A percentile compares a stretch with the other conserved stretches of the same genome.
Conservation (phyloP, 2,797 vertebrate species). For the Pseudochaenichthys georgianus region DNA sequence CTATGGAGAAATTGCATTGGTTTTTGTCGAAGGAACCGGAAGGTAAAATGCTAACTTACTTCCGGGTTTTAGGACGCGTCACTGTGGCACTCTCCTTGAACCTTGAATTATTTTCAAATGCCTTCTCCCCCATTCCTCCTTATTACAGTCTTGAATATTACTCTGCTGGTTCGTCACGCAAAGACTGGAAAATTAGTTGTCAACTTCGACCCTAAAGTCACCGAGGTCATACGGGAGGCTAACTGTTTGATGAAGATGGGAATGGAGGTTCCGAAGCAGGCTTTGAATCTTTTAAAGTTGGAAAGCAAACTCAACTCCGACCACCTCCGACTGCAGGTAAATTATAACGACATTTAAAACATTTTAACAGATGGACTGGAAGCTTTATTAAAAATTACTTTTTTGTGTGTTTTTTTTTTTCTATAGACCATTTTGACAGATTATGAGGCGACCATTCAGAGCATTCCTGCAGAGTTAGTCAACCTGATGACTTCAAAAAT, state of each 20-base stretch:
- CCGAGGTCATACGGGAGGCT: slow-evolving; percentile 84
- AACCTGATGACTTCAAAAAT: slow-evolving; percentile 85
- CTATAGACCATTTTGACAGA: slow-evolving; percentile 83
- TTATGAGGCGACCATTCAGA: slow-evolving; percentile 82
- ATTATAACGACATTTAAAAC: background rate
- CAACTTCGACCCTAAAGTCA: slow-evolving; percentile 88
- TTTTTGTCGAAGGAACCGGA: no score
- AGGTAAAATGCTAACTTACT: no score
- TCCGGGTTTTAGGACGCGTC: no score
- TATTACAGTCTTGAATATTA: slow-evolving; percentile 84
- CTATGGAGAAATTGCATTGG: no score
- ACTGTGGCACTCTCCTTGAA: no score
- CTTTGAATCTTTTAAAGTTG: slow-evolving; percentile 78
- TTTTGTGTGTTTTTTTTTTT: slow-evolving; percentile 38
- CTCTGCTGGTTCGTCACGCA: slow-evolving; percentile 83
- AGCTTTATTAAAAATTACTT: slow-evolving; percentile 21
- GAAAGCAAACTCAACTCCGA: slow-evolving; percentile 81
- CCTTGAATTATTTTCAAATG: background rate
- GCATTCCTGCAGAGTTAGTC: slow-evolving; percentile 80
- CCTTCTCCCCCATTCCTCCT: slow-evolving; percentile 22
- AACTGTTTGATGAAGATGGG: slow-evolving; percentile 88
- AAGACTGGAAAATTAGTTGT: slow-evolving; percentile 82
- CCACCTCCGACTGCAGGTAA: slow-evolving; percentile 84
- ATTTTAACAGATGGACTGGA: slow-evolving; percentile 4
- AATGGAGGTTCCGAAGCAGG: slow-evolving; percentile 85